Evolutionary conservation across 37 sponge, comb jelly and placozoan genomes (phyloP).

Genomic region (Aplysina aerophoba): DNA sequence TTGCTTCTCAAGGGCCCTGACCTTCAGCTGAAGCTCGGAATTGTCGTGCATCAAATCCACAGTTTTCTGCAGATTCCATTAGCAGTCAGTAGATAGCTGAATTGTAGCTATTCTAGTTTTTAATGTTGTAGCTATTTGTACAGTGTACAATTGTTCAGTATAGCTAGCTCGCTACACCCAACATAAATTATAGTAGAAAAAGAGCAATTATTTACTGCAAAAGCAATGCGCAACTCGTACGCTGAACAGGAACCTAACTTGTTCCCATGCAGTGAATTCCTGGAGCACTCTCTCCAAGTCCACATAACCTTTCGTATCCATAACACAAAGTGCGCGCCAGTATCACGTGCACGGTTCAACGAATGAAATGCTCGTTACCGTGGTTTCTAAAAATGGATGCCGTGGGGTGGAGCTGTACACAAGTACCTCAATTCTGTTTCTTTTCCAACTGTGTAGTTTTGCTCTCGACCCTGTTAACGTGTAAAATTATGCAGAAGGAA

Average conservation of each 20-base stretch:
- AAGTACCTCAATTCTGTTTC: no score
- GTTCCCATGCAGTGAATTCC: conserved; percentile 18
- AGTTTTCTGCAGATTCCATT: background rate
- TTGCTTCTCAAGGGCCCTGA: conserved; percentile 1
- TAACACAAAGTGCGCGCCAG: background rate
- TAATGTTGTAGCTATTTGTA: no score
- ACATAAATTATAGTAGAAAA: background rate
- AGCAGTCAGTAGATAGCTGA: no score
- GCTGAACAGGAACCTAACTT: background rate
- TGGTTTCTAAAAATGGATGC: no score
- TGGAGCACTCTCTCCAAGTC: conserved; percentile 1
- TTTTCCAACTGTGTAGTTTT: no score
- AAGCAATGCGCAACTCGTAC: background rate
- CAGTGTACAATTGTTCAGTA: background rate
- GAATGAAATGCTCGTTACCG: no score
- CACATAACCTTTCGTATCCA: conserved; percentile 14
- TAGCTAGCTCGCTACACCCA: background rate
- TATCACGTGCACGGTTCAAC: no score
- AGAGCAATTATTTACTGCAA: background rate
- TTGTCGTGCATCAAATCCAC: conserved; percentile 2
- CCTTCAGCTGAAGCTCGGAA: conserved; percentile 9
- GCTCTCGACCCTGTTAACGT: no score
- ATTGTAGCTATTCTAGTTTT: no score
- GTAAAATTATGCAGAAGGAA: no score
- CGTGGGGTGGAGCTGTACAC: no score